Percentiles rank a stretch among this genome's conserved stretches.
phyloP scores from a whole-genome alignment of 1,140 invertebrate species.

The Drosophila truncata region DNA sequence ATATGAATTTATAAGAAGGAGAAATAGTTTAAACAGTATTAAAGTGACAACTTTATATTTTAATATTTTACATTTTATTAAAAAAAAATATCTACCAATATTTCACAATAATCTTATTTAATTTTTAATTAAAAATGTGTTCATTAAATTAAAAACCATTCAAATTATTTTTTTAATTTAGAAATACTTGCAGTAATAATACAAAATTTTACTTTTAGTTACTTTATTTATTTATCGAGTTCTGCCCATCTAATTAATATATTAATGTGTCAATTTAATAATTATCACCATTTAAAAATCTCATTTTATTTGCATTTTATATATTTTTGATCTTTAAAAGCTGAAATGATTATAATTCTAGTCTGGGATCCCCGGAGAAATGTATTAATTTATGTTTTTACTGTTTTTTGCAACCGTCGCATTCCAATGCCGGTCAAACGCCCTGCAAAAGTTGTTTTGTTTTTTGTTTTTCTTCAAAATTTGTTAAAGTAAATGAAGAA shows the following conservation, averaged over 20 bases:
- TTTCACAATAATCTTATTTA: too few species aligned
- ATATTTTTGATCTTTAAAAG: too few species aligned
- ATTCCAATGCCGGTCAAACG: constrained; percentile 45
- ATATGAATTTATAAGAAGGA: too few species aligned
- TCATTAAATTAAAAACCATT: too few species aligned
- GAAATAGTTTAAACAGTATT: too few species aligned
- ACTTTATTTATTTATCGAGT: neutral
- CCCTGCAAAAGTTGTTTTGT: constrained; percentile 20
- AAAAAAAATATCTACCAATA: too few species aligned
- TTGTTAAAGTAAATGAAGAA: constrained; percentile 8
- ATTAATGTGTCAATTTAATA: neutral
- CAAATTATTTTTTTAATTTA: neutral
- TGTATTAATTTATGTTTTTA: constrained; percentile 9
- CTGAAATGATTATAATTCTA: neutral
- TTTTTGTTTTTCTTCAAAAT: constrained; percentile 2
- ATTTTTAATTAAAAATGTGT: too few species aligned
- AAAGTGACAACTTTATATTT: too few species aligned
- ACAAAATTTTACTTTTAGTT: neutral
- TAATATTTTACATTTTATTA: too few species aligned
- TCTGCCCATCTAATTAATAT: too few species aligned
- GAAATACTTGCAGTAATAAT: too few species aligned
- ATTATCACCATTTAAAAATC: neutral
- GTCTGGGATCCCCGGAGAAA: neutral
- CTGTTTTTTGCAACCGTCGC: neutral
- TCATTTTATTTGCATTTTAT: neutral